Evolutionary conservation across 2,888 invertebrate genomes (phyloP).

Genomic region (Mycalesis mineus): DNA sequence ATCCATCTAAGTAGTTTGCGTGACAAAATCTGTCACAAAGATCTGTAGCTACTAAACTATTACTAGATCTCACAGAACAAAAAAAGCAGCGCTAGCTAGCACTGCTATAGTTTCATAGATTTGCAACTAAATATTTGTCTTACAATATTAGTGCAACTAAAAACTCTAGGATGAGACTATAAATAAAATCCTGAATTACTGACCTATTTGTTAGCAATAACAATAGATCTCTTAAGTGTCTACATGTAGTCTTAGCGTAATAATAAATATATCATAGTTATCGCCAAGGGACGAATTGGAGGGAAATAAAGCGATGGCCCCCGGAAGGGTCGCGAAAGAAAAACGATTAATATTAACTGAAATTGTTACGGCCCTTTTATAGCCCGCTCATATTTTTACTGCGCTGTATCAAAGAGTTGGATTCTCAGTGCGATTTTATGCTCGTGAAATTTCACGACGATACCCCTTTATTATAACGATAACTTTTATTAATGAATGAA

Average conservation of each 20-base stretch:
- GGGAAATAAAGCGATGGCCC: constrained; percentile 71
- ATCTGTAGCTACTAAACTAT: too few species aligned
- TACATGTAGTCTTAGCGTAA: constrained; percentile 62
- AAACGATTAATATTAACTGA: constrained; percentile 78
- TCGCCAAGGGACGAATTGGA: constrained; percentile 68
- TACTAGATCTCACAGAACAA: too few species aligned
- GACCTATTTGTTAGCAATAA: constrained; percentile 27
- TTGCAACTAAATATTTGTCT: too few species aligned
- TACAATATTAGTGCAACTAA: too few species aligned
- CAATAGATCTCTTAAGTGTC: constrained; percentile 72
- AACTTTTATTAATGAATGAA: background rate
- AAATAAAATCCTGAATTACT: constrained; percentile 35
- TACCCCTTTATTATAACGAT: background rate
- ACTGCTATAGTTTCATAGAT: too few species aligned
- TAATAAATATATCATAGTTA: constrained; percentile 77
- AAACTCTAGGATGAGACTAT: too few species aligned
- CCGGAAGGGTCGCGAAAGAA: constrained; percentile 73
- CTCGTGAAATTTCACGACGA: constrained; percentile 38
- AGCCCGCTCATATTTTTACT: constrained; percentile 68
- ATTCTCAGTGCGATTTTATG: constrained; percentile 43
- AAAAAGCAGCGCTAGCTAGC: too few species aligned
- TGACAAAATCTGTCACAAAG: too few species aligned
- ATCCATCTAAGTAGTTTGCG: too few species aligned
- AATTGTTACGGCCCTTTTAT: constrained; percentile 71
- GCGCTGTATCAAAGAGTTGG: constrained; percentile 64